Evolutionary conservation across 2,797 vertebrate species (phyloP).

Genomic region (Typhlichthys eigenmanni): DNA sequence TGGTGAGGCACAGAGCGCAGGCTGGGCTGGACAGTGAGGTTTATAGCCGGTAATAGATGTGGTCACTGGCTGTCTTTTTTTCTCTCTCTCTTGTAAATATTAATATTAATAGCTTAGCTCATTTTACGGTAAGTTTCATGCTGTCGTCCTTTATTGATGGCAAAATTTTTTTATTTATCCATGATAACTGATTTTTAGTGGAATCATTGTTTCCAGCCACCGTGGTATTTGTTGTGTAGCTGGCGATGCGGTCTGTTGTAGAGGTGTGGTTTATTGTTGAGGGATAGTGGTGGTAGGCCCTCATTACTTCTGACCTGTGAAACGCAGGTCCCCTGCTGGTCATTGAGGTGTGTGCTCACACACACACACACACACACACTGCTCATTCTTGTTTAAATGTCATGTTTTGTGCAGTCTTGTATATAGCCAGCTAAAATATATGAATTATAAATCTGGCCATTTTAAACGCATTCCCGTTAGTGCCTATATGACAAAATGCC

Average conservation of each 20-base stretch:
- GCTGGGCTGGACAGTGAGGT: constrained; percentile 12
- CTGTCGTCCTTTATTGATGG: neutral
- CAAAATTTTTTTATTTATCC: neutral
- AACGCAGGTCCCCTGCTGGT: constrained; percentile 5
- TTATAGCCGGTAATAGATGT: neutral
- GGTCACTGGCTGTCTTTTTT: constrained; percentile 14
- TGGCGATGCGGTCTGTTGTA: neutral
- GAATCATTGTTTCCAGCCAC: neutral
- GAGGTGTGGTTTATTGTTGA: neutral
- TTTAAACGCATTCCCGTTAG: constrained; percentile 38
- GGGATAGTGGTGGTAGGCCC: constrained; percentile 19
- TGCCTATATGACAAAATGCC: constrained; percentile 47
- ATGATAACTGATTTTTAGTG: constrained; percentile 5
- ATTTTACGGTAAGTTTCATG: neutral
- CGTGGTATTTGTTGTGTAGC: neutral
- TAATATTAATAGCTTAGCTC: neutral
- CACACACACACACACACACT: constrained; percentile 18
- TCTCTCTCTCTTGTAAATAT: neutral
- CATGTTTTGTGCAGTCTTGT: constrained; percentile 15
- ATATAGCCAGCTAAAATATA: neutral
- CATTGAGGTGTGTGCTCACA: neutral
- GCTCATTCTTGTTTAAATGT: constrained; percentile 2
- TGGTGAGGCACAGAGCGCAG: constrained; percentile 23
- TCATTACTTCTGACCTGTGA: constrained; percentile 9
- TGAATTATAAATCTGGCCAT: constrained; percentile 46